Evolutionary conservation across 1,140 invertebrate species (phyloP), one percentile per base, ranked within the genome.

Genomic region (Drosophila navojoa): DNA sequence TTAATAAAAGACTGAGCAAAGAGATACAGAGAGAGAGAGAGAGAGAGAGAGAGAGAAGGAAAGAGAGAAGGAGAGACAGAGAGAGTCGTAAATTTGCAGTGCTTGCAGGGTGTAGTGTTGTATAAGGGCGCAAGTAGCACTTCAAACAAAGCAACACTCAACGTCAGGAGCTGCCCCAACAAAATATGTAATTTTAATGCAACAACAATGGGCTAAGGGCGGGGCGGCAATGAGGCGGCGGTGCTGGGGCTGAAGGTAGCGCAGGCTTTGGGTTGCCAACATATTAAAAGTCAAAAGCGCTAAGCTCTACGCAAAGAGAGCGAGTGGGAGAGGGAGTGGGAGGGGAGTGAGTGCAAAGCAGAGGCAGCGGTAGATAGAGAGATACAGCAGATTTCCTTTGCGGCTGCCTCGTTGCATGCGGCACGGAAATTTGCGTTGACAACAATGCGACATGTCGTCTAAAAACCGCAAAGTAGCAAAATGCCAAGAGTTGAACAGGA

Each of bases 121-220:
- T 49, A 29, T 64, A 55, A 62, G 68, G 68, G 47, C 47, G 42
- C 67, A 71, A 70, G 81, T 87, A 77, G 79, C 82, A 82, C 82
- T 82, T 87, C 79, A 87, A 87, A 87, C 82, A 87, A 87, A 82
- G 82, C 82, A 87, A 87, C 82, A 89, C 81, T 87, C 82, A 82
- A 84, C 81, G 77, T 60, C 64, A 69, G 32, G 35, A 16, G 50
- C 72, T 53, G 76, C 76, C 64, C 66, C 73, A 77, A 77, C 84
- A 79, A 87, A 84, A 87, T 87, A 71, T 75, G 72, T 75, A 90
- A 89, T 87, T 87, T 87, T 78, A 85, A 64, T 73, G 80, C 77
- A 81, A 70, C 64, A 84, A 74, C 58, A 81, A 73, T 61, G 60
- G 49, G 27, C 40, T 11, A 16, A 3, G 5, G 7, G 4, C 11